Conservation (phyloP, 2,113 vertebrate species). For the Aptenodytes patagonicus region DNA sequence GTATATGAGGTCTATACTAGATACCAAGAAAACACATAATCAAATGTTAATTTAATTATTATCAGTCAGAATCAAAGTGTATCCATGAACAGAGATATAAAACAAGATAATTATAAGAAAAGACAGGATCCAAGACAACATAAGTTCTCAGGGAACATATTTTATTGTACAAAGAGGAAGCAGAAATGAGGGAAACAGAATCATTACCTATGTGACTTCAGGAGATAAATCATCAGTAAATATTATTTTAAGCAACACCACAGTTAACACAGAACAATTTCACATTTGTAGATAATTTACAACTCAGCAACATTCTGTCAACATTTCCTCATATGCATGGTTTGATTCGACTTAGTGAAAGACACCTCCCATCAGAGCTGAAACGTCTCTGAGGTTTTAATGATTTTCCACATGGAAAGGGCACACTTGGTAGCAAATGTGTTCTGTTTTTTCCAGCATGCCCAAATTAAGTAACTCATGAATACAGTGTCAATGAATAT, state of each 20-base stretch:
- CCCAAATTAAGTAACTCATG: not conserved
- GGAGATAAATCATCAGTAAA: slow-evolving; percentile 25
- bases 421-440: not conserved
- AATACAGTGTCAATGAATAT: not conserved
- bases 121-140: not conserved
- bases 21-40: not conserved
- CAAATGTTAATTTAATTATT: not conserved
- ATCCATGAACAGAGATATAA: not conserved
- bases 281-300: slow-evolving; percentile 33
- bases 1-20: not conserved
- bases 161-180: not conserved
- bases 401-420: slow-evolving; percentile 17
- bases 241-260: slow-evolving; percentile 10
- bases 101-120: not conserved
- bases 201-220: not conserved
- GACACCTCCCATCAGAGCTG: slow-evolving; percentile 25
- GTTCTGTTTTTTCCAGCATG: not conserved
- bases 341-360: slow-evolving; percentile 47
- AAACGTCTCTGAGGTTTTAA: slow-evolving; percentile 16
- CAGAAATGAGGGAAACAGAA: not conserved
- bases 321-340: not conserved
- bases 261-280: not conserved
- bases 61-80: not conserved
- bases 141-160: not conserved
- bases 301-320: slow-evolving; percentile 27